Evolutionary conservation across 2,113 vertebrate species (phyloP).

Genomic region (Scartelaos histophorus): DNA sequence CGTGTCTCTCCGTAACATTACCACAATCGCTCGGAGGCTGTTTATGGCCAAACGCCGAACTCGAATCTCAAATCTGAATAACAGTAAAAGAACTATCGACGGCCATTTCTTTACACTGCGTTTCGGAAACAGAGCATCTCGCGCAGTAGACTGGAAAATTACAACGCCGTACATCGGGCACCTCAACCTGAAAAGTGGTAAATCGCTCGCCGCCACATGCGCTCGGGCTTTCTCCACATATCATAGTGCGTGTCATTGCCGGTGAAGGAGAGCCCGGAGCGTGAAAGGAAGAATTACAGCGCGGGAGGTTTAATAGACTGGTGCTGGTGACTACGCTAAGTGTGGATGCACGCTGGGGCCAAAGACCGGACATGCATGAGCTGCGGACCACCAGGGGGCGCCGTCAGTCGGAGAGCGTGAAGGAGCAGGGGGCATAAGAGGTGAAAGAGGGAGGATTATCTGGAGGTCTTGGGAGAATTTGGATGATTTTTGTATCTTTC

Average conservation of each 20-base stretch:
- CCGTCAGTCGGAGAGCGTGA: background rate
- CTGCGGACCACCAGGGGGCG: background rate
- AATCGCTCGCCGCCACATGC: slow-evolving; percentile 63
- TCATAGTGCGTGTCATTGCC: slow-evolving; percentile 64
- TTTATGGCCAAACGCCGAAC: background rate
- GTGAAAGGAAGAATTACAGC: slow-evolving; percentile 61
- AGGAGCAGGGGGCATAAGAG: background rate
- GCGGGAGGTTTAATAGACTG: slow-evolving; percentile 68
- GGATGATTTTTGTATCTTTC: no score
- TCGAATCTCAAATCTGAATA: background rate
- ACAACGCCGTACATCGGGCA: slow-evolving; percentile 47
- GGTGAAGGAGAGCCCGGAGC: slow-evolving; percentile 58
- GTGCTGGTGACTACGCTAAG: slow-evolving; percentile 60
- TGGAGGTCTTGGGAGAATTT: no score
- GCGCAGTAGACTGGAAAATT: slow-evolving; percentile 50
- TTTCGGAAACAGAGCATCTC: slow-evolving; percentile 32
- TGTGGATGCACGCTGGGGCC: slow-evolving; percentile 26
- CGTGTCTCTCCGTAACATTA: slow-evolving; percentile 6
- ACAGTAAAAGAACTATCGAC: slow-evolving; percentile 17
- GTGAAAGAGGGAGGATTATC: background rate
- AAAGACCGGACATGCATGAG: slow-evolving; percentile 15
- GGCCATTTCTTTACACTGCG: slow-evolving; percentile 27
- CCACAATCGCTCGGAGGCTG: background rate
- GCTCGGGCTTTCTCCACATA: slow-evolving; percentile 52
- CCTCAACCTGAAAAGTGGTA: slow-evolving; percentile 53